phyloP scores from a whole-genome alignment of 2,888 invertebrate species.

The Drosophila silvestris region DNA sequence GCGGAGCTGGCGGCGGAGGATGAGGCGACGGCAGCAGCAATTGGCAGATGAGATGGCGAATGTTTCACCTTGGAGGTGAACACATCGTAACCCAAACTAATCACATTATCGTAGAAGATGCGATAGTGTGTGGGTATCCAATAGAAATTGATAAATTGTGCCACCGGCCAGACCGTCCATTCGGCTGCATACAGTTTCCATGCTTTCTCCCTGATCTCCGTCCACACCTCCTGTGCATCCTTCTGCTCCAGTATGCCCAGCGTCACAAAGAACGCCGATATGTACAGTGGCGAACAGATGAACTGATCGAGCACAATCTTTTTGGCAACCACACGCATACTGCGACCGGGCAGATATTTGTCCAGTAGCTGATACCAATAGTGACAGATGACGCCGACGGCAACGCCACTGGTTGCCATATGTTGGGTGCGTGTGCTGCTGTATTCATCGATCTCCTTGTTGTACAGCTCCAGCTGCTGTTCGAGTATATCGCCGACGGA shows the following conservation, averaged over 20 bases:
- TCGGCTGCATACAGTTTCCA: slow-evolving; percentile 93
- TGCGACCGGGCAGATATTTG: slow-evolving; percentile 89
- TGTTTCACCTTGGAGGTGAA: slow-evolving; percentile 93
- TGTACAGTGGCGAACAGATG: slow-evolving; percentile 92
- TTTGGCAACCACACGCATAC: slow-evolving; percentile 88
- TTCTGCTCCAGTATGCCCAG: slow-evolving; percentile 90
- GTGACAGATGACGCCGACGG: slow-evolving; percentile 93
- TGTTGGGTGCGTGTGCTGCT: slow-evolving; percentile 89
- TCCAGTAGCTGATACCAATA: slow-evolving; percentile 94
- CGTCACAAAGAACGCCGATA: slow-evolving; percentile 91
- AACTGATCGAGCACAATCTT: slow-evolving; percentile 94
- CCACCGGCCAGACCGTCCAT: slow-evolving; percentile 97
- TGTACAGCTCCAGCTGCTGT: slow-evolving; percentile 91
- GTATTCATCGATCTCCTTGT: slow-evolving; percentile 87
- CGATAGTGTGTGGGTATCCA: slow-evolving; percentile 92
- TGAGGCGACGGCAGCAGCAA: slow-evolving; percentile 16
- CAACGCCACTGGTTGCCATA: slow-evolving; percentile 92
- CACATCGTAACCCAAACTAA: slow-evolving; percentile 94
- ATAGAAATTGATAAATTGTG: slow-evolving; percentile 96
- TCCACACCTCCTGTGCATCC: slow-evolving; percentile 87
- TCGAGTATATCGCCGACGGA: slow-evolving; percentile 92
- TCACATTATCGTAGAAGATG: slow-evolving; percentile 93
- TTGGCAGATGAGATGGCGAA: slow-evolving; percentile 58
- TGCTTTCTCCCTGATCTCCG: slow-evolving; percentile 91
- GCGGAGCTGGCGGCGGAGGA: slow-evolving; percentile 7